phyloP scores from a whole-genome alignment of 2,113 vertebrate genomes.

The Sciurus niger region DNA sequence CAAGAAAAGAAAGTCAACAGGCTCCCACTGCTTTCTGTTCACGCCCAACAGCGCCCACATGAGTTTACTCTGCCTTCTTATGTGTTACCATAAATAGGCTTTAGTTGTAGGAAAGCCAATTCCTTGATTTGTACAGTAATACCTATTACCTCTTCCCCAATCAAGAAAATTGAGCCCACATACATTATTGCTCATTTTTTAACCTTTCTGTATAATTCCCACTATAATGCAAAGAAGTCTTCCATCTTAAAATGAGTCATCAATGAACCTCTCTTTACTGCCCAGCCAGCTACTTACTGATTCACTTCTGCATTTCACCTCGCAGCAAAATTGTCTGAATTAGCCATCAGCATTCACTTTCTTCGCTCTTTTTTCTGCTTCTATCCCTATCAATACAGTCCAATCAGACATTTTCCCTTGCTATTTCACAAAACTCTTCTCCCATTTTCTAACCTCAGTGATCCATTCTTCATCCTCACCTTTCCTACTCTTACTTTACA shows the following conservation, averaged over 20 bases:
- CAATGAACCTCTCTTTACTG: background rate
- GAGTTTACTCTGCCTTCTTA: background rate
- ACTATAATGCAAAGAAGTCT: background rate
- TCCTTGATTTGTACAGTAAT: background rate
- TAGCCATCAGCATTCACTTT: background rate
- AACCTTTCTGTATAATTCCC: background rate
- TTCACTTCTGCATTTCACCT: background rate
- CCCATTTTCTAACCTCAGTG: background rate
- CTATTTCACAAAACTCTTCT: conserved; percentile 1
- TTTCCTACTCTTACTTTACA: background rate
- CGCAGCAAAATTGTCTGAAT: background rate
- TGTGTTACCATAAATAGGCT: background rate
- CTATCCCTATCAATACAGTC: background rate
- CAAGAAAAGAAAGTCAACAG: background rate
- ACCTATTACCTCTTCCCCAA: background rate
- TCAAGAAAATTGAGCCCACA: background rate
- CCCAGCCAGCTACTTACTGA: background rate
- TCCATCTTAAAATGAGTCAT: background rate
- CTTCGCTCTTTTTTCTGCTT: background rate
- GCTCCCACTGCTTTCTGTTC: background rate
- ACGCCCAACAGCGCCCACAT: background rate
- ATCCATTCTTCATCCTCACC: background rate
- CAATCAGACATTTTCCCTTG: background rate
- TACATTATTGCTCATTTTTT: background rate
- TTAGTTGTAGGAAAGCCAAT: background rate